Evolutionary conservation across 2,888 invertebrate species (phyloP).

Genomic region (Argynnis bischoffii): DNA sequence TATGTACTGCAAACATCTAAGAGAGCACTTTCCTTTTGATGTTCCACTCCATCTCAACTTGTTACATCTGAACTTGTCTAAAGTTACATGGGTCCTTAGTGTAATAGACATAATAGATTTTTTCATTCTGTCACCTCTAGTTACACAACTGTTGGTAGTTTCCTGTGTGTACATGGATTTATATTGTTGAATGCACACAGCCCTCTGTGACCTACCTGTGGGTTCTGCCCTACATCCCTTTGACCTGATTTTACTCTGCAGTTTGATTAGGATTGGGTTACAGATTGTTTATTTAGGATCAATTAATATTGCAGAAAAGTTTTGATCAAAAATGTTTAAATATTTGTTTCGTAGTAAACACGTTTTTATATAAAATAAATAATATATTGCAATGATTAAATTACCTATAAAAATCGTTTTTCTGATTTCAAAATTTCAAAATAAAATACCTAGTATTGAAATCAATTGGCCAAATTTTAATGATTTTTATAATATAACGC

Average conservation of each 20-base stretch:
- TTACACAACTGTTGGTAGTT: constrained; percentile 49
- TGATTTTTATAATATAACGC: constrained; percentile 56
- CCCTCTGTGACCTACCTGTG: constrained; percentile 55
- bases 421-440: background rate
- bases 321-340: too few relatives aligned
- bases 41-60: constrained; percentile 12
- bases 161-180: constrained; percentile 43
- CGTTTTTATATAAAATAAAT: too few relatives aligned
- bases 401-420: background rate
- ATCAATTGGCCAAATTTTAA: constrained; percentile 38
- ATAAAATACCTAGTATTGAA: background rate
- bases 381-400: background rate
- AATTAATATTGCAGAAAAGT: constrained; percentile 14
- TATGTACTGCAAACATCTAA: constrained; percentile 1
- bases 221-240: constrained; percentile 56
- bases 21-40: constrained; percentile 24
- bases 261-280: constrained; percentile 42
- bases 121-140: constrained; percentile 59
- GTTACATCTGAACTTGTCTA: constrained; percentile 21
- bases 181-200: constrained; percentile 64
- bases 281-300: constrained; percentile 16
- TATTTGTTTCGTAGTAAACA: too few relatives aligned
- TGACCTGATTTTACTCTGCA: constrained; percentile 55
- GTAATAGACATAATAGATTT: constrained; percentile 59
- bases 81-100: constrained; percentile 45